Evolutionary conservation across 2,797 vertebrate genomes (phyloP).

Genomic region (Dendrocincla fuliginosa): DNA sequence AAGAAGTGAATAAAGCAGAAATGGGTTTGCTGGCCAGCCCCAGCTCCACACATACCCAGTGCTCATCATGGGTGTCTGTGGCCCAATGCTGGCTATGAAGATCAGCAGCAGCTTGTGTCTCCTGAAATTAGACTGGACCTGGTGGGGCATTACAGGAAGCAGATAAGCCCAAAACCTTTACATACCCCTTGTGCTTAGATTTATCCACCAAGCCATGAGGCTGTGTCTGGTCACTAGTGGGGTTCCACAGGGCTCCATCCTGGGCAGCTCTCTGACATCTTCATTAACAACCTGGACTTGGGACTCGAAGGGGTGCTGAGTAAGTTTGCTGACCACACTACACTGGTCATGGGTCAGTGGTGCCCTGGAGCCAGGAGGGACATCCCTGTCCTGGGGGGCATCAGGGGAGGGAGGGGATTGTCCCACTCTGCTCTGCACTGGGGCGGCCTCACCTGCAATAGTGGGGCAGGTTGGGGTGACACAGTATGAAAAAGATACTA

Average conservation of each 20-base stretch:
- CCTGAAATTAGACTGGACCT: conserved; percentile 29
- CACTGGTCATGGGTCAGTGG: background rate
- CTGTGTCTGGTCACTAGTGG: background rate
- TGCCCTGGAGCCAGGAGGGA: background rate
- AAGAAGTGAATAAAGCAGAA: conserved; percentile 11
- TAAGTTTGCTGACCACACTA: background rate
- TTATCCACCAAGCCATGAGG: background rate
- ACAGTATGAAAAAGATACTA: background rate
- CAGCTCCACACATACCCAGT: background rate
- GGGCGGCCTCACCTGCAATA: rapidly evolving
- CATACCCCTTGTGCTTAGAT: conserved; percentile 35
- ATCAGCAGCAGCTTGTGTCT: conserved; percentile 10
- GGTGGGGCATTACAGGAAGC: conserved; percentile 16
- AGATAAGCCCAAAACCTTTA: conserved; percentile 11
- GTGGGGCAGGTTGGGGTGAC: background rate
- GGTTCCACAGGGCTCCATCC: background rate
- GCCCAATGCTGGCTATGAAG: conserved; percentile 8
- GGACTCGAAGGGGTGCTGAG: background rate
- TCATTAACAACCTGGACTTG: background rate
- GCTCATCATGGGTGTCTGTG: background rate
- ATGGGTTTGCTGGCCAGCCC: conserved; percentile 21
- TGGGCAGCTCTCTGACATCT: background rate
- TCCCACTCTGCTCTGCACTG: background rate
- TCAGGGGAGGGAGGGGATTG: background rate
- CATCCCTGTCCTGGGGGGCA: background rate